Base-by-base conservation (phyloP, 2,888 invertebrate genomes). In the Latrodectus hesperus region DNA sequence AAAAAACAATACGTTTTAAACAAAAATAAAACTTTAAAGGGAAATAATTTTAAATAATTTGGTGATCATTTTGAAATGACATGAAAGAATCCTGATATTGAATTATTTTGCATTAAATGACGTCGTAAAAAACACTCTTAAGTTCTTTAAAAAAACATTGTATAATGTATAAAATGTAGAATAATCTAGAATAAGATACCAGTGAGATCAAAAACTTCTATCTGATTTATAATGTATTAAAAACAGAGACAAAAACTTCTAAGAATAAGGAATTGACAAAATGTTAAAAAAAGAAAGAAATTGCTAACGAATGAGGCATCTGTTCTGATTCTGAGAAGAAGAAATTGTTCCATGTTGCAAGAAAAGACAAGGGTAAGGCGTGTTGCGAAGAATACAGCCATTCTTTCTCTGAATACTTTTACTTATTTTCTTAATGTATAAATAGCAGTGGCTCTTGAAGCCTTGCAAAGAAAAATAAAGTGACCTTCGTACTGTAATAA, bases 221-320 rank as follows among this genome's bases (percentile, higher is more conserved):
- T 38, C 38, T 38, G 38, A 38, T 38, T 38, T 38, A 38, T 1
- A 38, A 38, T 38, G 38, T 38, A 38, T 38, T 38, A 38, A 38
- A 38, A 38, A 38, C 38, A 38, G 38, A 38, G 38, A 38, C 38
- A 38, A 38, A 38, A 38, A 38, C 38, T 16, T 16, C 60, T 60
- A 60, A 60, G 60, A 6, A 12, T 60, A 12, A 12, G 60, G n/a
- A 60, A 60, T 60, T n/a, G 11, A n/a, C n/a, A 60, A 60, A 60
- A 60, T 12, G 60, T 60, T 60, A n/a, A 60, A 60, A 22, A 60
- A 60, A 60, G 14, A n/a, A 16, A 60, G n/a, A 60, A 60, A 60
- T 60, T 16, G 12, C 60, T 60, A 60, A 60, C n/a, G 60, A 60
- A 60, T 60, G 60, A 60, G 60, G 60, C 60, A 60, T 60, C 60